These are phyloP conservation scores for Sylvicola fuscatus DNA, from an alignment of 2,888 invertebrate species.

Conservation along the genomic window DNA sequence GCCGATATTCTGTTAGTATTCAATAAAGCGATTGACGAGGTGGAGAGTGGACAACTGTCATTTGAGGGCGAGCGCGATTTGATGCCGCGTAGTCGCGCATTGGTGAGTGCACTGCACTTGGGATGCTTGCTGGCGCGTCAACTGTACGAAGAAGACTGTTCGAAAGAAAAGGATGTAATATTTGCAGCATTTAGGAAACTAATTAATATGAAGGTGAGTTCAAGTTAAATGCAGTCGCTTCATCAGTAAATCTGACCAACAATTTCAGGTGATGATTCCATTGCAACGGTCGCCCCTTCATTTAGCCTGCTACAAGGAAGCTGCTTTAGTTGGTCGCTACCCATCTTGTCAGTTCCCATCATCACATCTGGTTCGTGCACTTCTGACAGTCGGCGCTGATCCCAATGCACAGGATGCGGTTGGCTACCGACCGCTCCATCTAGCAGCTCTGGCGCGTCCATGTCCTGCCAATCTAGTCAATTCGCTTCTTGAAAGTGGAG, in stretches of 20 bases:
- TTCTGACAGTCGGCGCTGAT: constrained; percentile 66
- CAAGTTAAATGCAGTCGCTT: too few species aligned
- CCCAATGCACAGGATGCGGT: constrained; percentile 59
- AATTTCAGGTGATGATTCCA: constrained; percentile 21
- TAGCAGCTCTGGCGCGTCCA: constrained; percentile 53
- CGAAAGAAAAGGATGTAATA: constrained; percentile 33
- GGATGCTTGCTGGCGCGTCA: constrained; percentile 53
- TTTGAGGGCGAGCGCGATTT: constrained; percentile 45
- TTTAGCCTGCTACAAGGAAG: constrained; percentile 65
- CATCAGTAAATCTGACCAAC: neutral
- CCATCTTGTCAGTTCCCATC: constrained; percentile 52
- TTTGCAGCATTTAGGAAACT: constrained; percentile 56
- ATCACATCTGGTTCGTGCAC: constrained; percentile 43
- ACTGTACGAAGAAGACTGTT: constrained; percentile 33
- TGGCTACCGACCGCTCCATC: constrained; percentile 75
- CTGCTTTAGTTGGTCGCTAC: constrained; percentile 42
- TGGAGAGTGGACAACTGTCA: constrained; percentile 41
- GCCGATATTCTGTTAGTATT: constrained; percentile 68
- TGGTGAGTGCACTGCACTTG: constrained; percentile 70
- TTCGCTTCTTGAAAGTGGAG: constrained; percentile 56
- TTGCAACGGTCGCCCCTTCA: constrained; percentile 55
- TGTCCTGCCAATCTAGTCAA: constrained; percentile 50
- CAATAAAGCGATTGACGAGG: constrained; percentile 57
- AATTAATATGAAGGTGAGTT: constrained; percentile 42
- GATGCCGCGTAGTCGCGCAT: constrained; percentile 55